Conservation (phyloP, 2,113 vertebrate genomes). For the Cottus gobio region DNA sequence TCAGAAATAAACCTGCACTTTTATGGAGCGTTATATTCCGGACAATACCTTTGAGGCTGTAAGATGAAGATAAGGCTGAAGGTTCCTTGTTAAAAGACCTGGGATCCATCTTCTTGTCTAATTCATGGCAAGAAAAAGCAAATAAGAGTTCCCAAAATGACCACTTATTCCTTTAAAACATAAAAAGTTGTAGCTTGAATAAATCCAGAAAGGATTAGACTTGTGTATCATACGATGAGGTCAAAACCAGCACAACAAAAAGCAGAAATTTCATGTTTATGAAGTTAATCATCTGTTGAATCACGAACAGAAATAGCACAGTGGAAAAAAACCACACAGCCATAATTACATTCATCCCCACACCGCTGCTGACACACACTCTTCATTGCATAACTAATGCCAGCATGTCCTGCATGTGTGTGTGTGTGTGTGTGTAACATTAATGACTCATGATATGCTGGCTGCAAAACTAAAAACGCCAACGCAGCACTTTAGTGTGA, state of each 20-base stretch:
- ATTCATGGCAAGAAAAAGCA: background rate
- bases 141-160: background rate
- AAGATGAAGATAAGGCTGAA: no score
- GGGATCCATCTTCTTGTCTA: background rate
- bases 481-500: constrained; percentile 20
- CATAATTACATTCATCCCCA: constrained; percentile 11
- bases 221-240: background rate
- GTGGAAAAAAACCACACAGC: background rate
- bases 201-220: background rate
- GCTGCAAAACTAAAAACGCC: constrained; percentile 35
- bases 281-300: background rate
- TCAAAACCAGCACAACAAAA: background rate
- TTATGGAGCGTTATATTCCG: background rate
- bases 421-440: constrained; percentile 16
- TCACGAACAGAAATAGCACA: background rate
- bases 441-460: constrained; percentile 56
- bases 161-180: background rate
- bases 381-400: constrained; percentile 49
- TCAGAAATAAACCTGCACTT: background rate
- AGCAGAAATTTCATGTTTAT: background rate
- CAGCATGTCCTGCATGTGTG: constrained; percentile 32
- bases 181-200: background rate
- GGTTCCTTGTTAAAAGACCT: background rate
- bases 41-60: no score
- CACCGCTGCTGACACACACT: constrained; percentile 34